These are phyloP conservation scores for Ptilodon capucinus DNA, from an alignment of 2,888 invertebrate species.

Conservation along the genomic window DNA sequence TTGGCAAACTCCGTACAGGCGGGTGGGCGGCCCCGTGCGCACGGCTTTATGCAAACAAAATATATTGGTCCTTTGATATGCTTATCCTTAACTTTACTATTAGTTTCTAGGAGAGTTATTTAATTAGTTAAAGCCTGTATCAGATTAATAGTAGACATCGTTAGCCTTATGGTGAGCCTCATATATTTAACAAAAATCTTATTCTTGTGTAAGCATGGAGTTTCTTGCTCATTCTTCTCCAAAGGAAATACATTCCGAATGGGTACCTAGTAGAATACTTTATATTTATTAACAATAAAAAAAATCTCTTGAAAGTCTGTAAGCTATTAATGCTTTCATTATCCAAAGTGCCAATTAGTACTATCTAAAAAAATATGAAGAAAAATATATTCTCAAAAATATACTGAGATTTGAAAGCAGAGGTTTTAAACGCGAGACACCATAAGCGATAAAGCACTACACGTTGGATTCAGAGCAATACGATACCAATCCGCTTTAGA, in stretches of 20 bases:
- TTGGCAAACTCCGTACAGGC: constrained; percentile 44
- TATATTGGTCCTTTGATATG: constrained; percentile 60
- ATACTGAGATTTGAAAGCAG: constrained; percentile 29
- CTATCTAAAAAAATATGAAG: too few species aligned
- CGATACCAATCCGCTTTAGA: constrained; percentile 61
- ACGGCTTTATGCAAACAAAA: constrained; percentile 58
- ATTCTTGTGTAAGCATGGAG: too few species aligned
- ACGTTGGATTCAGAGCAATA: constrained; percentile 51
- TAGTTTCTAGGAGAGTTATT: constrained; percentile 46
- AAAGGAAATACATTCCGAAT: too few species aligned
- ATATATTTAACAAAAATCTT: too few species aligned
- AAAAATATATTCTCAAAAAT: constrained; percentile 4
- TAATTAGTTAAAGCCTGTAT: constrained; percentile 30
- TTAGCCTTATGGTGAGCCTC: too few species aligned
- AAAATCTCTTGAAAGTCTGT: too few species aligned
- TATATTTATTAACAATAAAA: too few species aligned
- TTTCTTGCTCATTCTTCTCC: too few species aligned
- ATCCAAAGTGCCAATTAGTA: too few species aligned
- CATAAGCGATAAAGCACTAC: constrained; percentile 52
- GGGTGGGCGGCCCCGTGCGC: constrained; percentile 20
- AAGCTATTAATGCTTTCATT: too few species aligned
- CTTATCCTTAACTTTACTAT: constrained; percentile 52
- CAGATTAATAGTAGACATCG: too few species aligned
- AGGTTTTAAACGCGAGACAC: constrained; percentile 29
- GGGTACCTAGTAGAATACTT: too few species aligned